Conservation (phyloP, 30 jellyfish, hydroid and myxozoan species). For the Hydractinia echinata region DNA sequence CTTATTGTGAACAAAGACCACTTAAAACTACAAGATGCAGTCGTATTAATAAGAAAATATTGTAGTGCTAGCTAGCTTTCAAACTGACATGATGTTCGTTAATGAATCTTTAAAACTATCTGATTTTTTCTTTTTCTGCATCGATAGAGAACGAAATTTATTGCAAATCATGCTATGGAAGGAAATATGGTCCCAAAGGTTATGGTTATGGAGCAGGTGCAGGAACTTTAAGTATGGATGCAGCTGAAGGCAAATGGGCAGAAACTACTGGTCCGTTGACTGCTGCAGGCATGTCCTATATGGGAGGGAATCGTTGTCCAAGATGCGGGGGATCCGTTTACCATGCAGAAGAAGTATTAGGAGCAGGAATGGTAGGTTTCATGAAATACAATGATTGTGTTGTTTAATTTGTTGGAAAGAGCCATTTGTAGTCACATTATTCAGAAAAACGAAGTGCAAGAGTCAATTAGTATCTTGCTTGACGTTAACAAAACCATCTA, state of each 20-base stretch:
- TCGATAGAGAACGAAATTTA: conserved; percentile 51
- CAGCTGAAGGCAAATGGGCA: conserved; percentile 42
- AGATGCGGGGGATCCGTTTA: conserved; percentile 87
- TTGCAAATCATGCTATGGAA: conserved; percentile 92
- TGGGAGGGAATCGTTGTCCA: conserved; percentile 79
- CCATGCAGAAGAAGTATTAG: conserved; percentile 72
- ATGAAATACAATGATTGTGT: not conserved
- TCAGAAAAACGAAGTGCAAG: no score
- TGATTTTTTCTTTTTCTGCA: not conserved
- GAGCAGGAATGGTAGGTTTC: conserved; percentile 53
- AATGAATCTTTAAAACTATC: no score
- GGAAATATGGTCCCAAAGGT: conserved; percentile 87
- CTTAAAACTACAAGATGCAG: no score
- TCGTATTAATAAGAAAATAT: no score
- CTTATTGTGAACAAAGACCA: no score
- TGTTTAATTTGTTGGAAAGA: not conserved
- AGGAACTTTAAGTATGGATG: conserved; percentile 89
- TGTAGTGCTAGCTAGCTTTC: no score
- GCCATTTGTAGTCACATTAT: not conserved
- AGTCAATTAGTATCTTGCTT: no score
- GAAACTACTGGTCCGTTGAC: conserved; percentile 43
- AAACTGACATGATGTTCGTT: no score
- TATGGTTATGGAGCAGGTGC: conserved; percentile 99
- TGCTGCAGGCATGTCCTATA: conserved; percentile 40
- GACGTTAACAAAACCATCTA: not conserved